Percentiles rank a stretch among this genome's conserved stretches.
Evolutionary conservation across 2,888 invertebrate species (phyloP).

Genomic region (Diabrotica balteata): DNA sequence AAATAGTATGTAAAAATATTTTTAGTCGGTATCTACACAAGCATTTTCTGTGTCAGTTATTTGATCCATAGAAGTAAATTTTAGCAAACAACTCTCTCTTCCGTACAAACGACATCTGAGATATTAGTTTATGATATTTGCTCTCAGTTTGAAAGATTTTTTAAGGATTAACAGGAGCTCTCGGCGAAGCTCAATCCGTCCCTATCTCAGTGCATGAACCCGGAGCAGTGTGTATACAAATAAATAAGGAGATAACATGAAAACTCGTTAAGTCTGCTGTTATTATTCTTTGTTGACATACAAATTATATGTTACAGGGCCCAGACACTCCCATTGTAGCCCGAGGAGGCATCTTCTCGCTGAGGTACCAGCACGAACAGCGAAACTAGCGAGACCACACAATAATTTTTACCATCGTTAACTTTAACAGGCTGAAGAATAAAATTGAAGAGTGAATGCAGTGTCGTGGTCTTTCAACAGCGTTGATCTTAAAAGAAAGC

Average conservation of each 20-base stretch:
- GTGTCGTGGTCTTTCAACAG: slow-evolving; percentile 4
- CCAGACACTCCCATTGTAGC: slow-evolving; percentile 49
- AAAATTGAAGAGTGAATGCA: slow-evolving; percentile 1
- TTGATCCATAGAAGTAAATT: too few species aligned
- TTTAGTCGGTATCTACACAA: too few species aligned
- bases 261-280: slow-evolving; percentile 58
- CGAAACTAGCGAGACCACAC: slow-evolving; percentile 38
- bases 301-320: slow-evolving; percentile 58
- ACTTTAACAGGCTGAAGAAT: slow-evolving; percentile 23
- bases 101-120: too few species aligned
- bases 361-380: slow-evolving; percentile 31
- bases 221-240: slow-evolving; percentile 47
- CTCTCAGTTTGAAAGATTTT: too few species aligned
- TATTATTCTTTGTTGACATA: slow-evolving; percentile 61
- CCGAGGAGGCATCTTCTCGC: slow-evolving; percentile 38
- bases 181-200: slow-evolving; percentile 16
- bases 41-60: too few species aligned
- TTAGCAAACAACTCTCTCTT: too few species aligned
- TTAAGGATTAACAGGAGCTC: not conserved
- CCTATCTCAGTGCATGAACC: slow-evolving; percentile 37
- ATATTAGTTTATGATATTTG: too few species aligned
- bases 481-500: not conserved
- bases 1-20: too few species aligned
- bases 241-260: slow-evolving; percentile 57
- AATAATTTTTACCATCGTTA: slow-evolving; percentile 35